Base-by-base conservation (phyloP, 2,797 vertebrate species). In the Lates japonicus region DNA sequence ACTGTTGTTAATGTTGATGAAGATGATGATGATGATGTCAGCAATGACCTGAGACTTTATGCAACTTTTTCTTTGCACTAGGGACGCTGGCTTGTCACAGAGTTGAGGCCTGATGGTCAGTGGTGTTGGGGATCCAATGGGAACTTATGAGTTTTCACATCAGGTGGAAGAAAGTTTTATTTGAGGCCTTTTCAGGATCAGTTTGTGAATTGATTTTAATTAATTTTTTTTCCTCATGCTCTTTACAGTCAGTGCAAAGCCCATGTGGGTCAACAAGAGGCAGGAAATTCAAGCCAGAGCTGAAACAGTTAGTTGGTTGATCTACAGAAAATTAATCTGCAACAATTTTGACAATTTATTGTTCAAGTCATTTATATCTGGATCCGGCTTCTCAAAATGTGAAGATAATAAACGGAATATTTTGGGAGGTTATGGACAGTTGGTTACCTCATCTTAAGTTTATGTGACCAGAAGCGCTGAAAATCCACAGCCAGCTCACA, bases 1-100 rank as follows among this genome's bases (percentile, higher is more conserved):
- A 66, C 74, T 59, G 67, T 70, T 76, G 70, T 67, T 46, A n/a
- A 17, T 35, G 35, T 25, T 42, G 39, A 29, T 49, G 55, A 37
- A 4, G 22, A 49, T 25, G 60, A 19, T 57, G 76, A 19, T 11
- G 64, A 79, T 61, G 78, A 76, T 52, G 60, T 55, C 52, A 46
- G 61, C 61, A 46, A 29, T 46, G 61, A 88, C 83, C 72, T 87
- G 81, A 89, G 84, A 87, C 85, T 88, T 85, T 90, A 93, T 93
- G 92, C 93, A 93, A 93, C 85, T 84, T 89, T 91, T 92, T 80
- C 87, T 94, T 89, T 94, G 91, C 91, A 94, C 90, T 89, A 82
- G 78, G 80, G 75, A 82, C 22, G 72, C 84, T 65, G 75, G 83
- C 78, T 86, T 82, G 76, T 71, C 86, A 88, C 84, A 85, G 83